phyloP scores from a whole-genome alignment of 2,113 vertebrate species.

The Odobenus rosmarus region DNA sequence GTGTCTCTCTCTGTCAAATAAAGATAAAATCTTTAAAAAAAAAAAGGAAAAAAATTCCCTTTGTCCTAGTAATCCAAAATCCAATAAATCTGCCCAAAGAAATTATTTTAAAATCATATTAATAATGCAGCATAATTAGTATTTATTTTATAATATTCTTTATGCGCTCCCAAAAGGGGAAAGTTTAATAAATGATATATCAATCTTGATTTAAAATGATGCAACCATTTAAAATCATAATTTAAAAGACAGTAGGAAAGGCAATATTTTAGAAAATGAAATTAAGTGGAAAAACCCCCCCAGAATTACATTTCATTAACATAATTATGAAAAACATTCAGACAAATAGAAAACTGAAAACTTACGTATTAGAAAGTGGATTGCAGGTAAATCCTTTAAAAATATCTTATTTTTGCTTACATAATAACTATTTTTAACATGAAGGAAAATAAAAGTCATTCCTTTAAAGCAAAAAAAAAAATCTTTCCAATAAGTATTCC shows the following conservation, averaged over 20 bases:
- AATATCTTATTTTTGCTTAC: not conserved
- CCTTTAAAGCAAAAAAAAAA: conserved; percentile 24
- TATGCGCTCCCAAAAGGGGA: not conserved
- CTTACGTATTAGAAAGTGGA: not conserved
- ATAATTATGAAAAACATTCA: not conserved
- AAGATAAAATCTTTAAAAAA: too few relatives aligned
- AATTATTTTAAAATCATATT: not conserved
- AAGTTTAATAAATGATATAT: conserved; percentile 30
- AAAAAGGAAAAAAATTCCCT: not conserved
- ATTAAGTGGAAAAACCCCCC: not conserved
- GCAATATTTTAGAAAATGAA: conserved; percentile 27
- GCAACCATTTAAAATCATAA: not conserved
- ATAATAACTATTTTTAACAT: not conserved
- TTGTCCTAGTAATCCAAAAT: conserved; percentile 26
- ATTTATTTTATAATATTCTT: conserved; percentile 12
- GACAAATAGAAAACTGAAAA: conserved; percentile 7
- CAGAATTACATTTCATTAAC: not conserved
- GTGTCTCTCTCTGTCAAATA: too few relatives aligned
- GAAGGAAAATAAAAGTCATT: conserved; percentile 30
- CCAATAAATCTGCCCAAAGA: conserved; percentile 21
- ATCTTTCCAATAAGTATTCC: conserved; percentile 17
- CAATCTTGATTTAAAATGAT: not conserved
- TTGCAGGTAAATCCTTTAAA: conserved; percentile 2
- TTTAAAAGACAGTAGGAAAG: not conserved
- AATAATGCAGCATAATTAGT: conserved; percentile 11